Base-by-base conservation (phyloP, 2,888 invertebrate species). In the Dione vanillae region DNA sequence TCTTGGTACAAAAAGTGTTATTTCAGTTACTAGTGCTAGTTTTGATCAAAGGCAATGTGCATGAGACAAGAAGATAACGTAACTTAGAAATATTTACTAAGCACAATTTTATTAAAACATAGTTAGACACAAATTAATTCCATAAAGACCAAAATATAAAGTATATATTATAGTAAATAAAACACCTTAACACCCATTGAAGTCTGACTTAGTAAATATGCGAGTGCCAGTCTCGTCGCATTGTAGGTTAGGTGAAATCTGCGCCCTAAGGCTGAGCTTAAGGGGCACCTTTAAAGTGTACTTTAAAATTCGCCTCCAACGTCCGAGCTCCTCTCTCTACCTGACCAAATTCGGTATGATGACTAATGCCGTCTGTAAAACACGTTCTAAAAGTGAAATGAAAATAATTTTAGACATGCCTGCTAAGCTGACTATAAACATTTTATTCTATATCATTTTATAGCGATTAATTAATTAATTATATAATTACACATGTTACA, bases 1-100 rank as follows among this genome's bases (percentile, higher is more conserved):
- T 54, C 54, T 62, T 59, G 16, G 56, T 41, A 74, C 69, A 76
- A 78, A 76, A 76, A 66, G 35, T 16, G 56, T 72, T 68, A 74
- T 71, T 56, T 73, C 70, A 49, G 67, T 73, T 74, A 74, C 69
- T 71, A 61, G 67, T 74, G 72, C 45, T 7, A 45, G 61, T n/a
- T 45, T 45, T 11, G 19, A 59, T 12, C 14, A 43, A 43, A 43
- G 19, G 41, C 20, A 41, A 12, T 8, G 19, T 65, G 64, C 49
- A 43, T 67, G 62, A 67, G 61, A 54, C 45, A 27, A 49, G 64
- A 20, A 71, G 72, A 75, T 54, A 54, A 71, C 69, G 56, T 66
- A 67, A 71, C 70, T 73, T 73, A 65, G 6, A 56, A 47, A 35
- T n/a, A 51, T 14, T 16, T 56, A 56, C 49, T 27, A 27, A 2